Conservation (phyloP, 2,113 vertebrate species). For the Chloebia gouldiae region DNA sequence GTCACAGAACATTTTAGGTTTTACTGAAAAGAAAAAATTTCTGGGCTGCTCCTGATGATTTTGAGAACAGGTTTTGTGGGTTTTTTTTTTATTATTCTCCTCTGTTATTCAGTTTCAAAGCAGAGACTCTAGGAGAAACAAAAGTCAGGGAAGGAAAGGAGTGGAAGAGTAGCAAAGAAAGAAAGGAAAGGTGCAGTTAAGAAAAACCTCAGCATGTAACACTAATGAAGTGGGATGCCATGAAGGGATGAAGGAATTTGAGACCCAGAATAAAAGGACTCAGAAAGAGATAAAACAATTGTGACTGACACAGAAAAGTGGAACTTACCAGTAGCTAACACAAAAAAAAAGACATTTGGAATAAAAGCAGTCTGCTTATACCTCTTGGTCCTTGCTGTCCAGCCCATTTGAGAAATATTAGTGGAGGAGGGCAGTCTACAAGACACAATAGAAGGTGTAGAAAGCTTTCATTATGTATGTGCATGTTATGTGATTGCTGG, state of each 20-base stretch:
- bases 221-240: not conserved
- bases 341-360: not conserved
- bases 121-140: not conserved
- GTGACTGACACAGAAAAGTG: not conserved
- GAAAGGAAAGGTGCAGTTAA: not conserved
- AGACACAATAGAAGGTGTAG: not conserved
- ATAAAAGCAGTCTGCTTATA: not conserved
- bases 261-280: not conserved
- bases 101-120: not conserved
- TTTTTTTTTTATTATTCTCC: not conserved
- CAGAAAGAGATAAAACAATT: not conserved
- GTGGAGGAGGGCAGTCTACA: not conserved
- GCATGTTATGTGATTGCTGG: not conserved
- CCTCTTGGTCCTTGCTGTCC: not conserved
- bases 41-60: not conserved
- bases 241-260: not conserved
- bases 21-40: not conserved
- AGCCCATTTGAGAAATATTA: slow-evolving; percentile 2
- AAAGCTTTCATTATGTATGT: not conserved
- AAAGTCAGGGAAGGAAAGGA: not conserved
- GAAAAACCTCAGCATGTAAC: not conserved
- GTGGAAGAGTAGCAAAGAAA: not conserved
- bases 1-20: not conserved
- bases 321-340: not conserved
- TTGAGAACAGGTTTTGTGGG: not conserved